Percentiles rank a stretch among this genome's conserved stretches.
Evolutionary conservation across 2,113 vertebrate genomes (phyloP).

Genomic region (Columba livia): DNA sequence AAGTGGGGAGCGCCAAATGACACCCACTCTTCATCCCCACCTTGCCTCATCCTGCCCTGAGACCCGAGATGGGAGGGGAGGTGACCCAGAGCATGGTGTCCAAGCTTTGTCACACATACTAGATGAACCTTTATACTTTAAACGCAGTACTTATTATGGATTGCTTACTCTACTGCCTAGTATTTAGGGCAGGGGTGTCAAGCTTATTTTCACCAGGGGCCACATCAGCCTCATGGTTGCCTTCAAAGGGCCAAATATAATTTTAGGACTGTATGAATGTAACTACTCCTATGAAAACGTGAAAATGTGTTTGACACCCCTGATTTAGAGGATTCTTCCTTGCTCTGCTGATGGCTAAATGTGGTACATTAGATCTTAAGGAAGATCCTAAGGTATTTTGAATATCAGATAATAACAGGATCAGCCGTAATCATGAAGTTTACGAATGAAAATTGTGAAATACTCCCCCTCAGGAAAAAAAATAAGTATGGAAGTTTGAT

Average conservation of each 20-base stretch:
- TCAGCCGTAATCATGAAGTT: not conserved
- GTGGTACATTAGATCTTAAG: not conserved
- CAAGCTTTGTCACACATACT: not conserved
- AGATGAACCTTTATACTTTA: not conserved
- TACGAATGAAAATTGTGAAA: not conserved
- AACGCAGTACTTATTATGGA: not conserved
- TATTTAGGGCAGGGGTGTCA: not conserved
- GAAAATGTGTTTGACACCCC: too few species aligned
- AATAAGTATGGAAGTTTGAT: not conserved
- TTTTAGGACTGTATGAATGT: too few species aligned
- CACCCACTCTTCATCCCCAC: not conserved
- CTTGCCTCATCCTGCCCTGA: not conserved
- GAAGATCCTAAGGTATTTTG: not conserved
- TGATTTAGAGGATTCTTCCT: not conserved
- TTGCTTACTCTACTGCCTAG: not conserved
- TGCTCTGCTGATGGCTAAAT: not conserved
- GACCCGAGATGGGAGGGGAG: fast-evolving
- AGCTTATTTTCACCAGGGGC: too few species aligned
- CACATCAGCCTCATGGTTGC: too few species aligned
- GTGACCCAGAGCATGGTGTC: not conserved
- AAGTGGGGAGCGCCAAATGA: fast-evolving
- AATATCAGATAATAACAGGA: not conserved
- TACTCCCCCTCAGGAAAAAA: not conserved
- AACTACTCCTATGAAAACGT: too few species aligned
- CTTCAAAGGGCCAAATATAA: too few species aligned